Evolutionary conservation across 2,113 vertebrate species (phyloP), one percentile per base, ranked within the genome.

Genomic region (Cephalophus harveyi): DNA sequence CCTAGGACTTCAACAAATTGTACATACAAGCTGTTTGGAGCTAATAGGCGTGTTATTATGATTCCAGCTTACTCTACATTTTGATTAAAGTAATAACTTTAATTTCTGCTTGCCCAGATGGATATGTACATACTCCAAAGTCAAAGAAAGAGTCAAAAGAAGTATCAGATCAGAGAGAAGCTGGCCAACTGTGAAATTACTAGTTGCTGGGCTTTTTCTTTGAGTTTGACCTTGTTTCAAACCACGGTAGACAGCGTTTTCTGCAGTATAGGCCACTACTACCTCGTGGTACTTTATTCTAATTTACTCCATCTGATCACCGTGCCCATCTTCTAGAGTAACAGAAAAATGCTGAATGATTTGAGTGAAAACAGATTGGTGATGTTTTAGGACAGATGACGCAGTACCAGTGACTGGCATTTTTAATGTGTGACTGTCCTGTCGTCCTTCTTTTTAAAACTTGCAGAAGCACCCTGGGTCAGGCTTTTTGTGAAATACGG

Each of bases 151-250:
- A 98, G 96, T 98, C 96, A 96, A 46, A 98, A 99, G 99, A 98
- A 98, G 98, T 98, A 98, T 98, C 96, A 98, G 97, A 99, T 85
- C 96, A 98, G 97, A 98, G 91, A 97, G 91, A 98, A 99, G 88
- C 98, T 98, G 98, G 79, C 98, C 98, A 98, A 40, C 98, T 99
- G 98, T 99, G 99, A 99, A 99, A 99, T 99, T 99, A 98, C 98
- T 98, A 98, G 98, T 99, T 98, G 99, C 98, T 98, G 98, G 96
- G 95, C 97, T 98, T 98, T 99, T 98, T 98, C 97, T 98, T 97
- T 98, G 98, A 97, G 94, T 99, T 98, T 97, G 92, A 89, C 97
- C 93, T 50, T 97, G 94, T 83, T 98, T 95, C 97, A 97, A 98
- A 97, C 97, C 98, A 94, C 15, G 96, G 97, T 98, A 96, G 98